Conservation (phyloP, 2,113 vertebrate genomes). For the Solenodon paradoxus region DNA sequence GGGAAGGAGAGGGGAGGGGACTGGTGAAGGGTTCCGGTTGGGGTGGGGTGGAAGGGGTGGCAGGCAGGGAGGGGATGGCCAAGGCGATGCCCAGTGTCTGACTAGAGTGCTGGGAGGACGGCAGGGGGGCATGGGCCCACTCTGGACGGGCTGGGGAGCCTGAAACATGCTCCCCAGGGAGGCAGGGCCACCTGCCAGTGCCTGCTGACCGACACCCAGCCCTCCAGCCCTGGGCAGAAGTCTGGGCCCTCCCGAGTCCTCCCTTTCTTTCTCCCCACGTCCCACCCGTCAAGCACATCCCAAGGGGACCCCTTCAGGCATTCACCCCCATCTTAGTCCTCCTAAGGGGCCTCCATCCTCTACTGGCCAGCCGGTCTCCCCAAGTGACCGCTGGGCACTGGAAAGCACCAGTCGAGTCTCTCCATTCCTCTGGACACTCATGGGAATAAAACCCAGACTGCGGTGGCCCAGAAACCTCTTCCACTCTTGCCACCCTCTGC, state of each 20-base stretch:
- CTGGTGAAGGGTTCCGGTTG: rapidly evolving
- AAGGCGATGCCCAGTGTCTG: background rate
- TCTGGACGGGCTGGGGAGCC: rapidly evolving
- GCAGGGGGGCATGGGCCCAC: too few relatives aligned
- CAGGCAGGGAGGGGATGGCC: background rate
- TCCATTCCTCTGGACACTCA: background rate
- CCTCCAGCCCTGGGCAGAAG: background rate
- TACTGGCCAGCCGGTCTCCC: background rate
- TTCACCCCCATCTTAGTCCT: background rate
- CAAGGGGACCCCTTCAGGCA: too few relatives aligned
- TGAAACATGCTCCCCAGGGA: too few relatives aligned
- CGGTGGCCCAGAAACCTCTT: background rate
- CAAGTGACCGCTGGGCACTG: background rate
- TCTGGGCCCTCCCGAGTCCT: background rate
- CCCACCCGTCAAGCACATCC: background rate
- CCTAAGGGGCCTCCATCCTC: background rate
- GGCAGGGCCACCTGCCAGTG: rapidly evolving
- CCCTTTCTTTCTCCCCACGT: background rate
- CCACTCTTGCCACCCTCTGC: rapidly evolving
- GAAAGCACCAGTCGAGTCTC: background rate
- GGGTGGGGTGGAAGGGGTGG: too few relatives aligned
- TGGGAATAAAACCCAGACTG: background rate
- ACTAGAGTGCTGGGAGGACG: background rate
- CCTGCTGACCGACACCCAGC: too few relatives aligned
- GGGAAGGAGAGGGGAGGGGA: background rate